A percentile compares a stretch with the other conserved stretches of the same genome.
Evolutionary conservation across 2,888 invertebrate genomes (phyloP).

Genomic region (Sialis fuliginosa): DNA sequence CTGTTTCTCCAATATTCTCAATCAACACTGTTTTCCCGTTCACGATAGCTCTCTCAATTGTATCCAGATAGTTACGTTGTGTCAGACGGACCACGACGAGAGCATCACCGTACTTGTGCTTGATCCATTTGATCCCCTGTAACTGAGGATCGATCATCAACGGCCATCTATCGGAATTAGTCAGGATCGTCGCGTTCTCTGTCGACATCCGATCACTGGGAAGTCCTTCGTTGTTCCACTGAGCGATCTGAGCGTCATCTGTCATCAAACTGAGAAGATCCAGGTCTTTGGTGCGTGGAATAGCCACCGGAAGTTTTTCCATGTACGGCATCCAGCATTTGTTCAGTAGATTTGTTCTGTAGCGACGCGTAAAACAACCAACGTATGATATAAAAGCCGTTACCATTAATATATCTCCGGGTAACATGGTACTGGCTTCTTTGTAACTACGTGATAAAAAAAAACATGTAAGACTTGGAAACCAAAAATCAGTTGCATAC

Average conservation of each 20-base stretch:
- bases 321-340: constrained; percentile 69
- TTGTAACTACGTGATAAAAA: constrained; percentile 35
- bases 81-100: constrained; percentile 61
- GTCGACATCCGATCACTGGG: constrained; percentile 88
- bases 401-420: constrained; percentile 76
- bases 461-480: neutral
- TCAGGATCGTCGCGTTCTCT: constrained; percentile 84
- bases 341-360: constrained; percentile 59
- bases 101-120: constrained; percentile 58
- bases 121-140: constrained; percentile 91
- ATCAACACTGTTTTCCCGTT: constrained; percentile 63
- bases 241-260: constrained; percentile 81
- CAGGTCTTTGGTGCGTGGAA: constrained; percentile 60
- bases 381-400: constrained; percentile 91
- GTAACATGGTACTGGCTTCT: constrained; percentile 55
- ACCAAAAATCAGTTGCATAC: neutral
- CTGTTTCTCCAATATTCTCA: constrained; percentile 76
- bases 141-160: constrained; percentile 80
- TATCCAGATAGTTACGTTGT: constrained; percentile 67
- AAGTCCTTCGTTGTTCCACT: constrained; percentile 88
- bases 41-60: constrained; percentile 55
- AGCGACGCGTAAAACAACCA: constrained; percentile 78
- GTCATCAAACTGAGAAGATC: constrained; percentile 77
- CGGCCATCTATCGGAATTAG: constrained; percentile 82
- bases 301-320: constrained; percentile 47